Evolutionary conservation across 2,113 vertebrate species (phyloP).

Genomic region (Anser brachyrhynchus): DNA sequence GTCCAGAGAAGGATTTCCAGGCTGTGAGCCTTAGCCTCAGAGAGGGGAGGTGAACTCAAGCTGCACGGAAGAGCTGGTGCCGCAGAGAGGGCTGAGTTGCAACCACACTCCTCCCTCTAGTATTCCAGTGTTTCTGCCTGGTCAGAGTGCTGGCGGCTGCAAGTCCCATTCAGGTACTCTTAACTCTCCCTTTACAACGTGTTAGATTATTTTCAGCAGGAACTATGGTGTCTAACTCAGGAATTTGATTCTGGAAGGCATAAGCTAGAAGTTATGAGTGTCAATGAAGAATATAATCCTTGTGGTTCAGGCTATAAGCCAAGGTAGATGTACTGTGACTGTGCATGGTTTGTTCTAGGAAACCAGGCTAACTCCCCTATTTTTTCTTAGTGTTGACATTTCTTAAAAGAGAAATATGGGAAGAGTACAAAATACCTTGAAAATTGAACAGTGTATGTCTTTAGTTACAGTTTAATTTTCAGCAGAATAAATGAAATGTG

Average conservation of each 20-base stretch:
- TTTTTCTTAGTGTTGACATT: background rate
- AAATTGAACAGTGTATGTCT: background rate
- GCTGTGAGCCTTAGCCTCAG: background rate
- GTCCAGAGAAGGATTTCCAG: background rate
- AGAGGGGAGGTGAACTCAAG: background rate
- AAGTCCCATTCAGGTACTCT: background rate
- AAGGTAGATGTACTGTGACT: background rate
- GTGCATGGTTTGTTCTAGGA: background rate
- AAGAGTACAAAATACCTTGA: background rate
- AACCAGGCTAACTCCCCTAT: background rate
- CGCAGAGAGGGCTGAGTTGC: background rate
- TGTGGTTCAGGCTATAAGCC: background rate
- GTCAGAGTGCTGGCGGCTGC: background rate
- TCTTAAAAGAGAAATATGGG: background rate
- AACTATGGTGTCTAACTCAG: background rate
- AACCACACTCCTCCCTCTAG: background rate
- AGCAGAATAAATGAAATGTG: background rate
- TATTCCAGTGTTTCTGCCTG: background rate
- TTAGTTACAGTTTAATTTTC: background rate
- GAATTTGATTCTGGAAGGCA: slow-evolving; percentile 10
- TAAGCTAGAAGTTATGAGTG: background rate
- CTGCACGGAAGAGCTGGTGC: background rate
- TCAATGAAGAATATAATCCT: background rate
- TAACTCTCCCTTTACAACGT: background rate
- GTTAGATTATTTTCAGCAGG: background rate